phyloP scores from a whole-genome alignment of 1,140 invertebrate species.

The Drosophila subpulchrella region DNA sequence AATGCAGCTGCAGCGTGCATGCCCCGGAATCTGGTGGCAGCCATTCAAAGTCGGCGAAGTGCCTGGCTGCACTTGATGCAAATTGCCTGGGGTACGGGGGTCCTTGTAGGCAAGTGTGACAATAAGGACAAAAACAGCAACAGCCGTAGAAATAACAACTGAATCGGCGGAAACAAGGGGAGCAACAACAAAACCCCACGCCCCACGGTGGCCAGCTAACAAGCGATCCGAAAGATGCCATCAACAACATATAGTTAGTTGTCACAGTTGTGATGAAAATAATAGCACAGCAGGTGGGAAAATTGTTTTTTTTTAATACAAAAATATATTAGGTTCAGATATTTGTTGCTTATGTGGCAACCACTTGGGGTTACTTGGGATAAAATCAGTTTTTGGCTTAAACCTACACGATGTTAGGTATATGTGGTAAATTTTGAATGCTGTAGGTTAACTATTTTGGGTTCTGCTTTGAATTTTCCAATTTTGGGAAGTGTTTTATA shows the following conservation, averaged over 20 bases:
- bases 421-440: too few relatives aligned
- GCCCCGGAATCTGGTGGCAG: constrained; percentile 1
- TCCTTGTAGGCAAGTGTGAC: constrained; percentile 22
- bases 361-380: too few relatives aligned
- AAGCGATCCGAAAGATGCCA: constrained; percentile 19
- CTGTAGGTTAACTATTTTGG: too few relatives aligned
- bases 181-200: not conserved
- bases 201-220: constrained; percentile 4
- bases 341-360: too few relatives aligned
- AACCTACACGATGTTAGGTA: too few relatives aligned
- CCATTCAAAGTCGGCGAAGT: constrained; percentile 26
- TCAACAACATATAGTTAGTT: constrained; percentile 1
- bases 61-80: constrained; percentile 30
- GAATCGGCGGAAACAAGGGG: constrained; percentile 17
- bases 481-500: too few relatives aligned
- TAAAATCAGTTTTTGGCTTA: too few relatives aligned
- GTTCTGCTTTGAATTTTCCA: too few relatives aligned
- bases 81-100: constrained; percentile 20
- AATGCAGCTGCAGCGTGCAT: constrained; percentile 1
- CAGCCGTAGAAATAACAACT: constrained; percentile 5
- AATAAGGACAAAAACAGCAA: constrained; percentile 33
- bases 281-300: not conserved
- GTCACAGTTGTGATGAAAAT: not conserved
- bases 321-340: too few relatives aligned
- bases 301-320: too few relatives aligned